Percentiles rank a stretch among this genome's conserved stretches.
Conservation (phyloP, 2,888 invertebrate genomes). For the Vesta saturnalis region DNA sequence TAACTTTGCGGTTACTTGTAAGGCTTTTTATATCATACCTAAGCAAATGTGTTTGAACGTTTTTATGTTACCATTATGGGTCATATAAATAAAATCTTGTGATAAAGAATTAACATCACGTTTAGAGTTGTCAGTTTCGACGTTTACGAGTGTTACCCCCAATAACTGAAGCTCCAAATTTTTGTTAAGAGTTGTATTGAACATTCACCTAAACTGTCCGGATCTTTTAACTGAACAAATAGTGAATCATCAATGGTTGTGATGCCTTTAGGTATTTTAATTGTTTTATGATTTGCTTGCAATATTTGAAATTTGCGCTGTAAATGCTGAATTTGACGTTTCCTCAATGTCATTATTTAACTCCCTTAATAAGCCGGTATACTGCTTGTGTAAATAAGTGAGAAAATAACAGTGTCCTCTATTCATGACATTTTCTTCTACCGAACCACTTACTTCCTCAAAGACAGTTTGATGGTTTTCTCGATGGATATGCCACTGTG, state of each 20-base stretch:
- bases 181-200: constrained; percentile 21
- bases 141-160: constrained; percentile 34
- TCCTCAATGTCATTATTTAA: no score
- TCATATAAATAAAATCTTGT: constrained; percentile 41
- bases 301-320: no score
- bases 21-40: constrained; percentile 50
- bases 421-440: no score
- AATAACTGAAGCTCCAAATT: constrained; percentile 31
- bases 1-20: constrained; percentile 47
- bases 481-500: no score
- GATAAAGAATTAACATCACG: constrained; percentile 31
- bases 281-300: constrained; percentile 7
- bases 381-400: no score
- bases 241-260: no score
- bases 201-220: constrained; percentile 38
- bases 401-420: no score
- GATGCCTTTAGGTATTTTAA: not conserved
- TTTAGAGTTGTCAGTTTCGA: constrained; percentile 15
- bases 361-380: no score
- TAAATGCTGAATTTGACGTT: no score
- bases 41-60: constrained; percentile 48
- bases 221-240: constrained; percentile 15
- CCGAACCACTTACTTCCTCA: no score
- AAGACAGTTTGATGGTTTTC: no score
- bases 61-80: constrained; percentile 44